Percentiles rank a stretch among this genome's conserved stretches.
Conservation (phyloP, 2,888 invertebrate genomes). For the Carpatolechia fugitivella region DNA sequence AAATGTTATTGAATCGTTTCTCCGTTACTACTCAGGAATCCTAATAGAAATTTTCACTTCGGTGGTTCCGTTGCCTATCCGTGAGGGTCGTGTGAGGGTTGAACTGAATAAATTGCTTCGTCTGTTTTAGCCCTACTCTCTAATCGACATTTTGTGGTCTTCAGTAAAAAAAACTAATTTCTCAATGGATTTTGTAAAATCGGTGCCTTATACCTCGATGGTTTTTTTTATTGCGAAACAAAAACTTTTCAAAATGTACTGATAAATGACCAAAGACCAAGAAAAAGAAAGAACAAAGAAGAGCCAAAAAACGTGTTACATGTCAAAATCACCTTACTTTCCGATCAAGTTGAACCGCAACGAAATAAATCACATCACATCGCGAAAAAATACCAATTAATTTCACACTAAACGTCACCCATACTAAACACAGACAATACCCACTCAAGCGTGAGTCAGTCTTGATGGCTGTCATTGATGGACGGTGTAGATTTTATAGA, state of each 20-base stretch:
- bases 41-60: slow-evolving; percentile 30
- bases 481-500: slow-evolving; percentile 51
- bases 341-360: background rate
- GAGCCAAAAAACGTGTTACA: background rate
- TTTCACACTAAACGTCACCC: slow-evolving; percentile 22
- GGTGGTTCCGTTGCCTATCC: slow-evolving; percentile 3
- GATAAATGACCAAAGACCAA: no score
- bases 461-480: slow-evolving; percentile 31
- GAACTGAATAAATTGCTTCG: background rate
- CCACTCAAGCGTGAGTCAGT: slow-evolving; percentile 23
- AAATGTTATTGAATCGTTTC: slow-evolving; percentile 69
- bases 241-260: no score
- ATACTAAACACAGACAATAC: slow-evolving; percentile 33
- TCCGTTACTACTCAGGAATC: slow-evolving; percentile 40
- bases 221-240: no score
- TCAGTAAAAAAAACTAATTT: background rate
- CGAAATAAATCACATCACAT: slow-evolving; percentile 15
- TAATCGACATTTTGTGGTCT: background rate
- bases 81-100: slow-evolving; percentile 1
- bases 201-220: no score
- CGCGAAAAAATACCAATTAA: slow-evolving; percentile 6
- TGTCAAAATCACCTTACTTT: background rate
- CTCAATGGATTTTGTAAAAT: no score
- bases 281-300: background rate
- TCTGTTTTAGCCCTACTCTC: background rate